These are phyloP conservation scores for Baccha elongata DNA, from an alignment of 2,888 invertebrate species.

Conservation along the genomic window DNA sequence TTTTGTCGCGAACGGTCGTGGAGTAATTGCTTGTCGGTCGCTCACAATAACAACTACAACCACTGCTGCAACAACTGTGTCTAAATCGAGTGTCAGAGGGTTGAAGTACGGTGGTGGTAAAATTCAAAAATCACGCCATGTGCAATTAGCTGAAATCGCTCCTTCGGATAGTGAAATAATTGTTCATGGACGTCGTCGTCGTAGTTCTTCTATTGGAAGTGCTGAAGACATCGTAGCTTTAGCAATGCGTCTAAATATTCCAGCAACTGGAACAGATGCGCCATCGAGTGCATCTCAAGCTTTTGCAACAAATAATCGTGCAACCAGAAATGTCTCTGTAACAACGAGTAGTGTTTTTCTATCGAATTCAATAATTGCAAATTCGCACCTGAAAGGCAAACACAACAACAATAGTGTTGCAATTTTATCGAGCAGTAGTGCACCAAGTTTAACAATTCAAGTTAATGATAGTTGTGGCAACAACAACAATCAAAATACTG, in stretches of 20 bases:
- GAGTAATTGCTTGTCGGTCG: slow-evolving; percentile 47
- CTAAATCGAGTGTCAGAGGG: slow-evolving; percentile 36
- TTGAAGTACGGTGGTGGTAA: slow-evolving; percentile 18
- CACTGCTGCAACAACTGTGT: slow-evolving; percentile 46
- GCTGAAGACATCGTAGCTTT: slow-evolving; percentile 64
- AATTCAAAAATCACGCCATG: slow-evolving; percentile 44
- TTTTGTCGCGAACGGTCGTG: slow-evolving; percentile 77
- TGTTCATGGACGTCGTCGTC: slow-evolving; percentile 57
- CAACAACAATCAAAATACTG: slow-evolving; percentile 68
- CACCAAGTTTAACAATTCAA: slow-evolving; percentile 82
- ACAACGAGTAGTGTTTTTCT: slow-evolving; percentile 79
- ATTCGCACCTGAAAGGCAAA: slow-evolving; percentile 40
- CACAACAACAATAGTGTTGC: slow-evolving; percentile 70
- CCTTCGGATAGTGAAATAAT: slow-evolving; percentile 54
- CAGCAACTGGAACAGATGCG: slow-evolving; percentile 75
- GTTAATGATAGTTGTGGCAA: slow-evolving; percentile 78
- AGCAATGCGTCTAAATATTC: slow-evolving; percentile 81
- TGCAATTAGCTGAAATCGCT: slow-evolving; percentile 46
- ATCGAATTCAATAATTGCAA: slow-evolving; percentile 73
- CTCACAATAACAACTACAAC: slow-evolving; percentile 27
- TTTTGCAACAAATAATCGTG: slow-evolving; percentile 30
- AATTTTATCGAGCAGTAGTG: slow-evolving; percentile 75
- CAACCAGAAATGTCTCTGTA: slow-evolving; percentile 58
- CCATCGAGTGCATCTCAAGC: slow-evolving; percentile 74
- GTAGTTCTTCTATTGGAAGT: slow-evolving; percentile 56